Evolutionary conservation across 2,113 vertebrate genomes (phyloP).

Genomic region (Grus americana): DNA sequence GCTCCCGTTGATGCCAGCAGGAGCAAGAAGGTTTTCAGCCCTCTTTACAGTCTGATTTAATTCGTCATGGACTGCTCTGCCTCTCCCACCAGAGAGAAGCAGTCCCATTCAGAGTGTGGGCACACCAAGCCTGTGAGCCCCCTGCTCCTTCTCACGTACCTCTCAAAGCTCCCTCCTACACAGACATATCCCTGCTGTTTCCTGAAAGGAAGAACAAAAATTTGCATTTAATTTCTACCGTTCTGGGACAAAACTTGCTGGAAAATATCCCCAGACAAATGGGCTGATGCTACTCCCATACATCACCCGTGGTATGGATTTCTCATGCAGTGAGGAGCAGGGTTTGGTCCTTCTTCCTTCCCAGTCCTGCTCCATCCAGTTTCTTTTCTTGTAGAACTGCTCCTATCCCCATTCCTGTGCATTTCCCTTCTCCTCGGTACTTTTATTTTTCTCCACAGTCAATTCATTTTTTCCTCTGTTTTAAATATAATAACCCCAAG

Average conservation of each 20-base stretch:
- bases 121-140: neutral
- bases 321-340: neutral
- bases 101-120: neutral
- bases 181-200: neutral
- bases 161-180: conserved; percentile 8
- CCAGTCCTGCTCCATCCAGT: neutral
- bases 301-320: neutral
- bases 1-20: neutral
- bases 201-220: neutral
- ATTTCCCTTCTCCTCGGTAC: neutral
- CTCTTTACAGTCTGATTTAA: neutral
- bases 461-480: neutral
- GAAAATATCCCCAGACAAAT: neutral
- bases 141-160: neutral
- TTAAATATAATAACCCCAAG: neutral
- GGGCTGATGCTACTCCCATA: neutral
- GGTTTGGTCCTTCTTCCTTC: neutral
- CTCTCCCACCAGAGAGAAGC: neutral
- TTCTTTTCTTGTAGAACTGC: neutral
- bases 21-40: neutral
- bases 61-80: neutral
- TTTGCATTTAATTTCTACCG: neutral
- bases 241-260: neutral
- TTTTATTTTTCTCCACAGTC: neutral
- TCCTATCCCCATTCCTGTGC: neutral